These are phyloP conservation scores for Hetaerina titia DNA, from an alignment of 2,888 invertebrate species.

Conservation along the genomic window DNA sequence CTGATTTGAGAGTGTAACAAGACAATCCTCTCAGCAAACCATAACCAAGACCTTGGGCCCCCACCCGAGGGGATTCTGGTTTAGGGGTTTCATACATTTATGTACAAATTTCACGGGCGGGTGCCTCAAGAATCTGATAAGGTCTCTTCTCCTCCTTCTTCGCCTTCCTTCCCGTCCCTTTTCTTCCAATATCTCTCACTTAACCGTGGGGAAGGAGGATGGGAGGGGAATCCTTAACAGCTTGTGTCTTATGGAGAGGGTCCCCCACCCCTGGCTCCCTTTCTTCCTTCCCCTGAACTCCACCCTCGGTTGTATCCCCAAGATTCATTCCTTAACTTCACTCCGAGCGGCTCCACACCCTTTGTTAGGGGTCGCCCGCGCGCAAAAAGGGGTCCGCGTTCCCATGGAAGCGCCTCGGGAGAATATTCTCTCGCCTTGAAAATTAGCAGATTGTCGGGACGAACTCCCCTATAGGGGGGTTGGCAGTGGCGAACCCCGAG, in stretches of 20 bases:
- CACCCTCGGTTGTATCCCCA: background rate
- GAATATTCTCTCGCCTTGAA: slow-evolving; percentile 1
- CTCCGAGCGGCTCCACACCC: background rate
- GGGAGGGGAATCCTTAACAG: slow-evolving; percentile 6
- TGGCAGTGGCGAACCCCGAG: background rate
- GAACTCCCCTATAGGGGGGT: background rate
- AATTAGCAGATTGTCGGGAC: slow-evolving; percentile 56
- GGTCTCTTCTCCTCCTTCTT: background rate
- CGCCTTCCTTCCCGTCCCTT: background rate
- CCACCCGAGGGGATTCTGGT: background rate
- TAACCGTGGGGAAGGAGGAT: background rate
- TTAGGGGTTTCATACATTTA: background rate
- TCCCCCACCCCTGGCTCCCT: background rate
- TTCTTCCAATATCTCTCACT: background rate
- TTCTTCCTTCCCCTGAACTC: background rate
- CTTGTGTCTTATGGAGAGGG: slow-evolving; percentile 13
- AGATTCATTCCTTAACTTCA: background rate
- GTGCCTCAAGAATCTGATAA: background rate
- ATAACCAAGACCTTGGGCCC: background rate
- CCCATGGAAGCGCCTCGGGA: background rate
- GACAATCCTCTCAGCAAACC: slow-evolving; percentile 4
- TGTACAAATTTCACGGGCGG: slow-evolving; percentile 62
- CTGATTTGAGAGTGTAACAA: background rate
- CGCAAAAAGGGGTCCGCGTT: background rate
- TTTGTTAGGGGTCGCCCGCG: background rate